Conservation (phyloP, 1,140 invertebrate species). For the Diprion similis region DNA sequence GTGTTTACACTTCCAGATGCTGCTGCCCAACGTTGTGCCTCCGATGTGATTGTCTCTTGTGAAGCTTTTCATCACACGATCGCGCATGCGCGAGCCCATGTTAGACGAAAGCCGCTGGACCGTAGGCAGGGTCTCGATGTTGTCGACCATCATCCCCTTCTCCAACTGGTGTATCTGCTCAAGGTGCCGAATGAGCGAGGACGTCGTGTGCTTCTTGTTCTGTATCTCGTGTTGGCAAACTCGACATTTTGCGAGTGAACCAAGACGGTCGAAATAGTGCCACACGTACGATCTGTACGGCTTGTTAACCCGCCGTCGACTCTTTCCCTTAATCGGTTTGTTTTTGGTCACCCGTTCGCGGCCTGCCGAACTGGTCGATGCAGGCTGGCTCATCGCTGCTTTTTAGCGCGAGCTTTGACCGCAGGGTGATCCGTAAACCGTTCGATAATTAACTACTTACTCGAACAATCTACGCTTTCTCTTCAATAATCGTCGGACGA, state of each 20-base stretch:
- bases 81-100: not conserved
- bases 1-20: constrained; percentile 1
- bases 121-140: not conserved
- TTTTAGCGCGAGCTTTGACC: too few species aligned
- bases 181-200: constrained; percentile 3
- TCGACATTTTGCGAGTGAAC: not conserved
- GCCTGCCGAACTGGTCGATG: too few species aligned
- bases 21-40: not conserved
- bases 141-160: not conserved
- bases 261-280: not conserved
- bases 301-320: not conserved
- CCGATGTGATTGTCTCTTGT: not conserved
- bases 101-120: not conserved
- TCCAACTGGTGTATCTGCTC: not conserved
- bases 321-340: not conserved
- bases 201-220: not conserved
- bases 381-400: too few species aligned
- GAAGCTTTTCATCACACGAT: not conserved
- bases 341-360: not conserved
- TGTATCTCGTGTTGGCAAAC: not conserved
- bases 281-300: constrained; percentile 2
- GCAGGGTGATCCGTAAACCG: too few species aligned
- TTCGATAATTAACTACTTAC: too few species aligned
- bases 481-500: too few species aligned
- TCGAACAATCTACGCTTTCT: too few species aligned